Percentiles rank a stretch among this genome's conserved stretches.
phyloP scores from a whole-genome alignment of 2,113 vertebrate genomes.

The Osmerus eperlanus region DNA sequence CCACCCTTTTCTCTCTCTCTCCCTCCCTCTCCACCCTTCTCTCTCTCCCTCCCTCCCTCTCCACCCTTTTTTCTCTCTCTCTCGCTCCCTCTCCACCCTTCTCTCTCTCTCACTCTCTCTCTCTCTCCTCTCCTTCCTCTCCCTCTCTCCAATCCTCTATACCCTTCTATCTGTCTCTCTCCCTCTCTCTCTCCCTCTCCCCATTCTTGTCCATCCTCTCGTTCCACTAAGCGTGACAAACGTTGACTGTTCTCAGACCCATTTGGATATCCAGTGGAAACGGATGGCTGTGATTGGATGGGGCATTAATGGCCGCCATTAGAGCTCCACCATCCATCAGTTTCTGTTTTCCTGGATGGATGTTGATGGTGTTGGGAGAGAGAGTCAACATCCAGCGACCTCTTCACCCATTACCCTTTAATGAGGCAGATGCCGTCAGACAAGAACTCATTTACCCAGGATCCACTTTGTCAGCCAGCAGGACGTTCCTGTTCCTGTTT shows the following conservation, averaged over 20 bases:
- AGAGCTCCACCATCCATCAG: slow-evolving; percentile 52
- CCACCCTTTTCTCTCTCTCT: slow-evolving; percentile 35
- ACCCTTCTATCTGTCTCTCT: too few species aligned
- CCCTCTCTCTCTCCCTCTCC: slow-evolving; percentile 32
- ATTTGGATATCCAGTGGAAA: slow-evolving; percentile 30
- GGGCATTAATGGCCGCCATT: slow-evolving; percentile 41
- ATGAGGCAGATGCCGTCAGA: slow-evolving; percentile 49
- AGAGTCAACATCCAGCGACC: slow-evolving; percentile 34
- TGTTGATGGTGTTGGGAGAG: slow-evolving; percentile 39
- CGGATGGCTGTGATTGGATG: slow-evolving; percentile 30
- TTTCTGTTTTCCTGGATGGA: slow-evolving; percentile 57
- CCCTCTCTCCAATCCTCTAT: too few species aligned
- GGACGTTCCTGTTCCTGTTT: slow-evolving; percentile 38
- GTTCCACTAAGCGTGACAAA: too few species aligned
- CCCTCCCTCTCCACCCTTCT: too few species aligned
- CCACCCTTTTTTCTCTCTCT: too few species aligned
- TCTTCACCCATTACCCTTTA: slow-evolving; percentile 49
- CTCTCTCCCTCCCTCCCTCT: too few species aligned
- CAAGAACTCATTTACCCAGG: slow-evolving; percentile 42
- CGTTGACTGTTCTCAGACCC: slow-evolving; percentile 20
- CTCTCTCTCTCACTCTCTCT: too few species aligned
- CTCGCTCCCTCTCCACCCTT: too few species aligned
- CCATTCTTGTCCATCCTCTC: slow-evolving; percentile 35
- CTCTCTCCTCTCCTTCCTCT: too few species aligned
- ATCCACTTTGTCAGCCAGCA: slow-evolving; percentile 49